Conservation (phyloP, 2,113 vertebrate species). For the Vanacampus margaritifer region DNA sequence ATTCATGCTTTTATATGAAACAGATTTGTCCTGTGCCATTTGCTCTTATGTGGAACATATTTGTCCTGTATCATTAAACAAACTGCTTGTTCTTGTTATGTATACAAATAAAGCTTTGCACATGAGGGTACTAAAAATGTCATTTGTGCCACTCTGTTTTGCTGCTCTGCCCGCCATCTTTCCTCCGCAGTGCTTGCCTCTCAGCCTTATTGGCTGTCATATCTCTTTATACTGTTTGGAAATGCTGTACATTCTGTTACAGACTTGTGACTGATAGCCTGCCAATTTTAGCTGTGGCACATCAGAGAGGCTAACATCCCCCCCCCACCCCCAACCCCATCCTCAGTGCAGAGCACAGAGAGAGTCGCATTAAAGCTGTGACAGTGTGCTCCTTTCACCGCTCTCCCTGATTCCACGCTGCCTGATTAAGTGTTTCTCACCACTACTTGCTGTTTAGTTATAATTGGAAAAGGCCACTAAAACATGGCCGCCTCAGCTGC, state of each 20-base stretch:
- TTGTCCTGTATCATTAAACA: neutral
- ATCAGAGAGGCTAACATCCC: conserved; percentile 57
- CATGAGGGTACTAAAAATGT: conserved; percentile 59
- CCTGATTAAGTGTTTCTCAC: conserved; percentile 57
- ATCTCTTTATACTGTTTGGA: conserved; percentile 67
- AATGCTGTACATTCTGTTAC: conserved; percentile 72
- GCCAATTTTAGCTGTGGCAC: conserved; percentile 71
- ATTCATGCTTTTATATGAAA: too few species aligned
- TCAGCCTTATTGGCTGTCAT: conserved; percentile 63
- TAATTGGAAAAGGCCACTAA: conserved; percentile 24
- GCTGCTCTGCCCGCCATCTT: conserved; percentile 47
- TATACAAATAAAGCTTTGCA: conserved; percentile 17
- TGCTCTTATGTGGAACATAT: neutral
- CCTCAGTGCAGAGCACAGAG: conserved; percentile 36
- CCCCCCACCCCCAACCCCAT: neutral
- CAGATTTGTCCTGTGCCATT: too few species aligned
- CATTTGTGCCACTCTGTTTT: conserved; percentile 46
- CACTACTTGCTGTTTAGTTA: conserved; percentile 39
- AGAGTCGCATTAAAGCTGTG: conserved; percentile 59
- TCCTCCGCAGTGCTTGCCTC: conserved; percentile 30
- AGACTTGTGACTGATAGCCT: conserved; percentile 71
- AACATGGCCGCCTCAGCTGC: conserved; percentile 30
- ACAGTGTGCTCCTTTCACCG: conserved; percentile 62
- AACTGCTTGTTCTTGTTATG: neutral
- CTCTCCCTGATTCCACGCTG: conserved; percentile 48